Percentiles rank a stretch among this genome's conserved stretches.
These are phyloP conservation scores for Antheraea yamamai DNA, from an alignment of 2,888 invertebrate genomes.

Conservation along the genomic window DNA sequence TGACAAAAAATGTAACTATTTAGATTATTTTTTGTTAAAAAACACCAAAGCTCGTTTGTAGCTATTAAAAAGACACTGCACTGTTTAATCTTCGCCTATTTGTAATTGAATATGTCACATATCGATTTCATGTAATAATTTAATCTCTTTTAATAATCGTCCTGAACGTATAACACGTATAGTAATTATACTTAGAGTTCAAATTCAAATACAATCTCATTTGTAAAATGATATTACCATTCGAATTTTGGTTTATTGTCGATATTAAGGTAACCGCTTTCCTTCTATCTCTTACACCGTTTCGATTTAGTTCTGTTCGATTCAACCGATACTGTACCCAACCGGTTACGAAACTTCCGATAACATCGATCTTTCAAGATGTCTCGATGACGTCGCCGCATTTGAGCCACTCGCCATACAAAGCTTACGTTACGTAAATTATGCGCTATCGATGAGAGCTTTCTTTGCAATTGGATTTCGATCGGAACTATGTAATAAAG, in stretches of 20 bases:
- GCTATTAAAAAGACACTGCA: too few relatives aligned
- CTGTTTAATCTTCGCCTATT: too few relatives aligned
- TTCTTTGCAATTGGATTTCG: conserved; percentile 12
- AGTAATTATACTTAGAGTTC: background rate
- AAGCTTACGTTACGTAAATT: conserved; percentile 65
- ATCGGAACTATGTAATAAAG: background rate
- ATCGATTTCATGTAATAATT: too few relatives aligned
- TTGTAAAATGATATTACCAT: background rate
- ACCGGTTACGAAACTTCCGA: conserved; percentile 67
- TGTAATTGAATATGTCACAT: too few relatives aligned
- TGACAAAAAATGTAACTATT: too few relatives aligned
- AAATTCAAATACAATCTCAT: background rate
- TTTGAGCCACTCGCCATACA: conserved; percentile 55
- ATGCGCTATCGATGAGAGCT: conserved; percentile 45
- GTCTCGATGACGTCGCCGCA: conserved; percentile 59
- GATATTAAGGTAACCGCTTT: conserved; percentile 22
- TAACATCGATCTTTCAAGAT: conserved; percentile 70
- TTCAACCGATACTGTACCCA: conserved; percentile 51
- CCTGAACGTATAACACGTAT: background rate
- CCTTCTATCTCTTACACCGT: conserved; percentile 33
- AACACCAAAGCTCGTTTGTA: too few relatives aligned
- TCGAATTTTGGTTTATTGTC: background rate
- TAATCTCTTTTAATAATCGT: too few relatives aligned
- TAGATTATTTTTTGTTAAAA: too few relatives aligned
- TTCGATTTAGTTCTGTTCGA: conserved; percentile 49